Evolutionary conservation across 2,888 invertebrate species (phyloP), one percentile per base, ranked within the genome.

Genomic region (Baronia brevicornis): DNA sequence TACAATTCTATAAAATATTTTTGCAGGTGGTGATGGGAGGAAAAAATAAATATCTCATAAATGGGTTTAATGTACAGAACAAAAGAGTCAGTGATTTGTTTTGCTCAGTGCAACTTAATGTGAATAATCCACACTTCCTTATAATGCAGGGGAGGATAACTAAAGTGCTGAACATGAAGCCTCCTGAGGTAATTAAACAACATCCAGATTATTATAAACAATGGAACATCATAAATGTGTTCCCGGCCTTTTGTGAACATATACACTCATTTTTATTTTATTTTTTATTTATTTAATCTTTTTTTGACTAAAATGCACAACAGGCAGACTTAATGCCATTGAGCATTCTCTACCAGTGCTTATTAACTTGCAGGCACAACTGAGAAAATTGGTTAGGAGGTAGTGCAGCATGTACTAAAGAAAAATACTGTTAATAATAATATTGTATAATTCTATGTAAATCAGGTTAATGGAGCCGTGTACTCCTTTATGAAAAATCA

Each of bases 91-190:
- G 91, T 20, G 99, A 99, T 72, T 84, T 99, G 62, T 99, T 99
- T 74, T 95, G 96, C 54, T 96, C 97, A 0, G 93, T 99, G 3
- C 97, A 98, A 64, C 85, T 99, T 19, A 99, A 99, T 62, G 96
- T 99, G 1, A 99, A 99, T 80, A 99, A 99, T 82, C 99, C 99
- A 0, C 98, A 99, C 71, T 99, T 98, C 77, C 88, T 99, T 17
- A 99, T 99, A 58, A 98, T 99, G 98, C 99, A 99, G 86, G 99
- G 99, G 0, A 89, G 97, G 44, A 97, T 99, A 47, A 98, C 98
- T 1, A 98, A 99, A 85, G 98, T 99, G 2, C 85, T 99, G 12
- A 98, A 97, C 68, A 99, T 99, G 98, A 99, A 98, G 64, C 97
- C 99, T 0, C 89, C 90, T 23, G 98, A 99, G 88, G 95, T 95